Evolutionary conservation across 92 coral and sea anemone genomes (phyloP).

Genomic region (Diadumene lineata): DNA sequence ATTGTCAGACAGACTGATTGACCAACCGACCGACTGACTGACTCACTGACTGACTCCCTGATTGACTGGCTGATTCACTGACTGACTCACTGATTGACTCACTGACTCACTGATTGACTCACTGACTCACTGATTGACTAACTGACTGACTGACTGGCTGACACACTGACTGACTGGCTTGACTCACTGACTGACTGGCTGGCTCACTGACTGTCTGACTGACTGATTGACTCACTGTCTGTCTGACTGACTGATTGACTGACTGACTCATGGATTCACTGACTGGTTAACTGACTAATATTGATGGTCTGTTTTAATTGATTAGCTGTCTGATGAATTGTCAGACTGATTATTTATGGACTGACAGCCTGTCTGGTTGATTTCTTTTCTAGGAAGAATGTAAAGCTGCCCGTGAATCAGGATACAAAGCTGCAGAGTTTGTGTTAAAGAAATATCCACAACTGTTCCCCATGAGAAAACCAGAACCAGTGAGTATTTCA

Average conservation of each 20-base stretch:
- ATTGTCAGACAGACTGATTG: background rate
- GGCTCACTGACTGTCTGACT: background rate
- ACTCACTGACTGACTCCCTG: background rate
- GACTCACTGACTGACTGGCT: background rate
- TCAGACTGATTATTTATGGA: no score
- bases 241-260: background rate
- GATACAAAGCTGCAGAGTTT: conserved; percentile 88
- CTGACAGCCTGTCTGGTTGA: no score
- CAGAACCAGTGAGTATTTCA: conserved; percentile 82
- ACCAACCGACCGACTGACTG: background rate
- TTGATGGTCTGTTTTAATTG: background rate
- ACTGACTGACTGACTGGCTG: no score
- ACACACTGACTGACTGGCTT: no score
- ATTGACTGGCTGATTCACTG: background rate
- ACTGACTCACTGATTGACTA: no score
- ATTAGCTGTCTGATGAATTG: no score
- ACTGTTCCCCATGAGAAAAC: conserved; percentile 84
- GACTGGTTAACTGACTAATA: background rate
- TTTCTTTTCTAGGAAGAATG: conserved; percentile 71
- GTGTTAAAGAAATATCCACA: conserved; percentile 83
- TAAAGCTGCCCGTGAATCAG: conserved; percentile 74
- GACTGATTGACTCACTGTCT: background rate
- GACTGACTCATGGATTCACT: background rate
- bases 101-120: background rate
- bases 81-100: background rate